Conservation (phyloP, 1,140 invertebrate species). For the Popillia japonica region DNA sequence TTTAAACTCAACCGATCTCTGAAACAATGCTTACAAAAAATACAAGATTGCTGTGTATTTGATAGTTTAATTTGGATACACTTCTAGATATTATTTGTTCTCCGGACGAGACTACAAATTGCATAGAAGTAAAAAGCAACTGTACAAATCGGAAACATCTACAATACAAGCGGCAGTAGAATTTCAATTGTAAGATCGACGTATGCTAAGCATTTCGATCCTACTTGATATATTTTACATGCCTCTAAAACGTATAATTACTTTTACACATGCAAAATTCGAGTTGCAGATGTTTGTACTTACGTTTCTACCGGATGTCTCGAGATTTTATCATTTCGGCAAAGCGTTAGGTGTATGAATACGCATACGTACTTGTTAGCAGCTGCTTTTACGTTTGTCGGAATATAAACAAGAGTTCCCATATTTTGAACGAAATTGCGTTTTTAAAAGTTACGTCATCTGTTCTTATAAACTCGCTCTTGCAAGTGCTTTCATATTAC, state of each 20-base stretch:
- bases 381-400: constrained; percentile 8
- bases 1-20: background rate
- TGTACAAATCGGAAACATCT: too few relatives aligned
- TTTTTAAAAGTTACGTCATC: too few relatives aligned
- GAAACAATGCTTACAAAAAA: constrained; percentile 1
- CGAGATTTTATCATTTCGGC: constrained; percentile 12
- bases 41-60: background rate
- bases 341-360: constrained; percentile 25
- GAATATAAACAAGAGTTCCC: background rate
- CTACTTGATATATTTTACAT: constrained; percentile 17
- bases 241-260: constrained; percentile 24
- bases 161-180: background rate
- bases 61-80: constrained; percentile 15
- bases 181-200: constrained; percentile 6
- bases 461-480: too few relatives aligned
- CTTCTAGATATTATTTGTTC: background rate
- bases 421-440: background rate
- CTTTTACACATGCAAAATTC: constrained; percentile 25
- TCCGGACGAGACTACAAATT: too few relatives aligned
- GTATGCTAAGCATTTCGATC: constrained; percentile 12
- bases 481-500: too few relatives aligned
- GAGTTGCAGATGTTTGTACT: constrained; percentile 26
- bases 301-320: constrained; percentile 28
- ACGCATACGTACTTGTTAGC: background rate
- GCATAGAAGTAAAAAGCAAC: too few relatives aligned